Evolutionary conservation across 2,797 vertebrate genomes (phyloP), one percentile per base, ranked within the genome.

Genomic region (Setipinna tenuifilis): DNA sequence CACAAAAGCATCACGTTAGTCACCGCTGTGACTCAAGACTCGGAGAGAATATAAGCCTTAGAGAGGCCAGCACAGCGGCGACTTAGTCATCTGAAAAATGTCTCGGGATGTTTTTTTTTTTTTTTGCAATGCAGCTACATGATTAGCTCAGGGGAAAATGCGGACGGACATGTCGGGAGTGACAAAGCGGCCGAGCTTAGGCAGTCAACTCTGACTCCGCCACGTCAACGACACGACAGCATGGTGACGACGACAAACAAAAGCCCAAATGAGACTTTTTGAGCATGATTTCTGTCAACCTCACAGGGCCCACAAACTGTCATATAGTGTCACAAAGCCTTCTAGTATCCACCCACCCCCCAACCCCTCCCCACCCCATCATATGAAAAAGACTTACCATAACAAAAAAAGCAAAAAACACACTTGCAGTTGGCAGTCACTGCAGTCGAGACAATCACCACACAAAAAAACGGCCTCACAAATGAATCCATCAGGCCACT

Each of bases 71-170:
- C 71, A 3, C 16, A 41, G 71, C 17, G 35, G 71, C 17, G 35
- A 78, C 71, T 78, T 78, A 78, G 71, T 78, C 71, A 78, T 78
- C 71, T 78, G 19, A 78, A 78, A 78, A 44, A 78, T 3, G 71
- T 78, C 71, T 78, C 35, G 19, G 71, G 71, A 35, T 16, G 41
- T 78, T 41, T 41, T 78, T 21, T 71, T 25, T n/a, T 12, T 25
- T 65, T 16, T 75, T 41, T 19, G 28, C 28, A 28, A 2, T 5
- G 17, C n/a, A 19, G 68, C 68, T 75, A 75, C 35, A 75, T 41
- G 68, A 75, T 75, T 75, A 75, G 68, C 31, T 2, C 4, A 6
- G 16, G 17, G 17, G 31, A 41, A 41, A 41, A 75, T 75, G 16
- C 6, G 31, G 68, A 75, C 68, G 17, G 68, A 75, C 68, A 75